Evolutionary conservation across 2,888 invertebrate species (phyloP).

Genomic region (Strigamia transsilvanica): DNA sequence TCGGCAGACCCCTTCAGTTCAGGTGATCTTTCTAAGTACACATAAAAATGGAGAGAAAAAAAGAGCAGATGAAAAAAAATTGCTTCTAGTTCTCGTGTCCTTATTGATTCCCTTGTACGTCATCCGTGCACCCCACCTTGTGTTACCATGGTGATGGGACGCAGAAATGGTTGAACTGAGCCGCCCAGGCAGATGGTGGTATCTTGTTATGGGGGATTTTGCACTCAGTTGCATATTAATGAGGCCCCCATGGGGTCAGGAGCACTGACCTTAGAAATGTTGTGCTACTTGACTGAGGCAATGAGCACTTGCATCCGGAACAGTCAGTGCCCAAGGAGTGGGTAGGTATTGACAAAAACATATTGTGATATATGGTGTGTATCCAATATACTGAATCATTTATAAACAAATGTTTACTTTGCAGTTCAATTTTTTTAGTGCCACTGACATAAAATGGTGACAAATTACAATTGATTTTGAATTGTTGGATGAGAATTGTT

Average conservation of each 20-base stretch:
- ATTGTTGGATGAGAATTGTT: background rate
- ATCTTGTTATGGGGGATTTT: conserved; percentile 31
- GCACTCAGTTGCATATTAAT: conserved; percentile 34
- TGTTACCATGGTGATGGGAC: conserved; percentile 13
- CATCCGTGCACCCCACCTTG: conserved; percentile 27
- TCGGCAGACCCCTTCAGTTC: background rate
- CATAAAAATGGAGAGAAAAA: background rate
- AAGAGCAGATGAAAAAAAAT: background rate
- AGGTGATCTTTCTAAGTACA: conserved; percentile 15
- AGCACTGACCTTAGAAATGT: background rate
- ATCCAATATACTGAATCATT: no score
- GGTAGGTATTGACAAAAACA: background rate
- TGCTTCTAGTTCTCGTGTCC: background rate
- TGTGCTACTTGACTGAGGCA: background rate
- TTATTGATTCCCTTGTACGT: conserved; percentile 24
- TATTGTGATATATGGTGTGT: no score
- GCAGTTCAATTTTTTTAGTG: background rate
- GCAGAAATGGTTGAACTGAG: background rate
- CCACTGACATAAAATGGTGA: no score
- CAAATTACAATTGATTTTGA: no score
- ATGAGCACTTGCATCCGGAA: conserved; percentile 1
- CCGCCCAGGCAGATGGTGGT: background rate
- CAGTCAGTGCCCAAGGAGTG: background rate
- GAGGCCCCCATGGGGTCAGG: background rate
- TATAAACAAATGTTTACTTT: background rate